Percentiles rank a stretch among this genome's conserved stretches.
These are phyloP conservation scores for Myiozetetes cayanensis DNA, from an alignment of 2,113 vertebrate genomes.

Conservation along the genomic window DNA sequence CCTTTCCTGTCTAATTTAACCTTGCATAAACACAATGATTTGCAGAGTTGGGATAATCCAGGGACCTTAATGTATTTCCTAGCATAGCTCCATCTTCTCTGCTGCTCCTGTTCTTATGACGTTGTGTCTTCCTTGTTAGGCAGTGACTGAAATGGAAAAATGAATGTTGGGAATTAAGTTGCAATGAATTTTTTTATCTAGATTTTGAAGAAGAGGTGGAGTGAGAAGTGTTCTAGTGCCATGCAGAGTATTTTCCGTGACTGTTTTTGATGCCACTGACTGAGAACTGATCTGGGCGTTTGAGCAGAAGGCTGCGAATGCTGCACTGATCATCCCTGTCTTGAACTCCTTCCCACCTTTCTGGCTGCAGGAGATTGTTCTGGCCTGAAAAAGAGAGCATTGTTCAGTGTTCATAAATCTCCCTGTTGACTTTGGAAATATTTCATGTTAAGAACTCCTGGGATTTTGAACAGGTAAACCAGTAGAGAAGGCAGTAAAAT, in stretches of 20 bases:
- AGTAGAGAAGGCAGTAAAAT: neutral
- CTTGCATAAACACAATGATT: neutral
- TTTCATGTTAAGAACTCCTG: neutral
- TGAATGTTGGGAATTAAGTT: neutral
- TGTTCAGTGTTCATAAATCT: neutral
- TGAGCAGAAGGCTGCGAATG: neutral
- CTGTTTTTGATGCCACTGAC: neutral
- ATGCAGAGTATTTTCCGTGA: neutral
- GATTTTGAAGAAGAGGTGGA: neutral
- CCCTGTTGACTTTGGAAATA: neutral
- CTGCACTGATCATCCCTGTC: neutral
- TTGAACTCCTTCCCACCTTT: neutral
- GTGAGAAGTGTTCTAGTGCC: neutral
- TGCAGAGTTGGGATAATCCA: neutral
- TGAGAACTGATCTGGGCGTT: neutral
- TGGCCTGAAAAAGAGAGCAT: neutral
- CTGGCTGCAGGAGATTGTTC: neutral
- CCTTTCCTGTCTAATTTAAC: neutral
- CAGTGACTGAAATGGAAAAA: neutral
- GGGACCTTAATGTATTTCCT: neutral
- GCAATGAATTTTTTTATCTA: neutral
- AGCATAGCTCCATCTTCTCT: neutral
- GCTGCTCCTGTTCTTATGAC: neutral
- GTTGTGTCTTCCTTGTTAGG: neutral
- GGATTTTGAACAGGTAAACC: neutral